Percentiles rank a stretch among this genome's conserved stretches.
These are phyloP conservation scores for Ageneiosus marmoratus DNA, from an alignment of 2,113 vertebrate species.

Conservation along the genomic window DNA sequence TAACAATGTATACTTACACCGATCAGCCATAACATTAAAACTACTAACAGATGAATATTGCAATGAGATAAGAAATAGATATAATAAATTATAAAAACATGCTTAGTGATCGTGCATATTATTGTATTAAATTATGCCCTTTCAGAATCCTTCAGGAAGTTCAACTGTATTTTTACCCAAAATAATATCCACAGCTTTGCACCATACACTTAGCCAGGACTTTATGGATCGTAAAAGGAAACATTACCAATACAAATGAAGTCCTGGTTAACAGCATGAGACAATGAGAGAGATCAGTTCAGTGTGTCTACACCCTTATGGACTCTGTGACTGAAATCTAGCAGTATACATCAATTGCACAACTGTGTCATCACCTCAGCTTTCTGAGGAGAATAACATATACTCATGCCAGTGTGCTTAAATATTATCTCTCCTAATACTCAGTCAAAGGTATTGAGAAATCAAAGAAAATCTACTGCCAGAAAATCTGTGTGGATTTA, in stretches of 20 bases:
- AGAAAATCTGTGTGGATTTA: neutral
- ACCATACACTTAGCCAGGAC: no score
- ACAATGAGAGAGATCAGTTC: neutral
- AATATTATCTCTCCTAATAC: conserved; percentile 1
- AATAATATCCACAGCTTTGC: neutral
- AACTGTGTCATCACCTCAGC: conserved; percentile 3
- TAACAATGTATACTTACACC: no score
- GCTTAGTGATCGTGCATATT: neutral
- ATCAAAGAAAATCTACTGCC: neutral
- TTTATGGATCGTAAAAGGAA: neutral
- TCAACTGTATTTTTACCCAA: neutral
- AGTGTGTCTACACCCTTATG: neutral
- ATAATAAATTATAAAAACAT: no score
- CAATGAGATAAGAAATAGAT: no score
- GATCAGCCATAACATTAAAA: no score
- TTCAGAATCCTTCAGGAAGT: neutral
- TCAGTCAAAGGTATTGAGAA: neutral
- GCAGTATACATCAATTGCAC: neutral
- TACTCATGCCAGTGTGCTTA: neutral
- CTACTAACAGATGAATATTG: no score
- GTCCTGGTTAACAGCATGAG: neutral
- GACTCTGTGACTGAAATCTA: neutral
- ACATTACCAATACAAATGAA: neutral
- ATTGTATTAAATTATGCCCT: neutral
- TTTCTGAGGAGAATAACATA: neutral